A percentile compares a stretch with the other conserved stretches of the same genome.
Conservation (phyloP, 2,797 vertebrate species). For the Graptemys geographica region DNA sequence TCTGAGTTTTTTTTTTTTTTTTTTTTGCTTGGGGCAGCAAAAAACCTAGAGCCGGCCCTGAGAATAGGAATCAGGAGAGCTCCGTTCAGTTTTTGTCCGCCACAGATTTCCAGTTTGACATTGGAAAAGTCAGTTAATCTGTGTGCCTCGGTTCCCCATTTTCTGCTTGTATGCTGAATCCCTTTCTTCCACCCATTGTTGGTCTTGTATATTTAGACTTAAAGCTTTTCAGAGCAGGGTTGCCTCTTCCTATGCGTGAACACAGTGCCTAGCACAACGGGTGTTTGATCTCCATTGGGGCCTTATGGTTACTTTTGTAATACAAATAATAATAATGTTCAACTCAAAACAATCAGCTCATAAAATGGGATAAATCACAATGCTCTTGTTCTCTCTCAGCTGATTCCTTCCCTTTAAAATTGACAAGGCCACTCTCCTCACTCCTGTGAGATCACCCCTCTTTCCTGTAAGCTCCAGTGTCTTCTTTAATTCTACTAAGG, state of each 20-base stretch:
- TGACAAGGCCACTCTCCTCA: neutral
- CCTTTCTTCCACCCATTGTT: conserved; percentile 13
- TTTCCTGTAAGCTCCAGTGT: neutral
- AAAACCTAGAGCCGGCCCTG: too few species aligned
- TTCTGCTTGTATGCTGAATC: neutral
- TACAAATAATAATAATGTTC: neutral
- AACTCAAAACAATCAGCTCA: neutral
- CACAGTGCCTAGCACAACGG: neutral
- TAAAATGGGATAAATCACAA: neutral
- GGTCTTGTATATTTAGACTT: neutral
- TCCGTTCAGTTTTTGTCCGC: conserved; percentile 34
- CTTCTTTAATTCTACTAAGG: neutral
- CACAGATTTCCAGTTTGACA: neutral
- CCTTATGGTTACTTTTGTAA: neutral
- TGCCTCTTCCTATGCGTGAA: neutral
- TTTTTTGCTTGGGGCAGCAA: too few species aligned
- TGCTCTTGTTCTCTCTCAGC: neutral
- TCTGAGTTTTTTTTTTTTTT: too few species aligned
- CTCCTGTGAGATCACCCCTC: neutral
- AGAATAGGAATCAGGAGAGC: conserved; percentile 3
- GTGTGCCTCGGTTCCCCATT: neutral
- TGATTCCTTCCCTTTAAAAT: neutral
- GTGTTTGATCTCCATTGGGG: neutral
- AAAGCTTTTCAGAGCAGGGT: neutral
- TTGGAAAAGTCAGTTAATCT: neutral